phyloP scores from a whole-genome alignment of 2,797 vertebrate genomes.

The Sebastes minor region DNA sequence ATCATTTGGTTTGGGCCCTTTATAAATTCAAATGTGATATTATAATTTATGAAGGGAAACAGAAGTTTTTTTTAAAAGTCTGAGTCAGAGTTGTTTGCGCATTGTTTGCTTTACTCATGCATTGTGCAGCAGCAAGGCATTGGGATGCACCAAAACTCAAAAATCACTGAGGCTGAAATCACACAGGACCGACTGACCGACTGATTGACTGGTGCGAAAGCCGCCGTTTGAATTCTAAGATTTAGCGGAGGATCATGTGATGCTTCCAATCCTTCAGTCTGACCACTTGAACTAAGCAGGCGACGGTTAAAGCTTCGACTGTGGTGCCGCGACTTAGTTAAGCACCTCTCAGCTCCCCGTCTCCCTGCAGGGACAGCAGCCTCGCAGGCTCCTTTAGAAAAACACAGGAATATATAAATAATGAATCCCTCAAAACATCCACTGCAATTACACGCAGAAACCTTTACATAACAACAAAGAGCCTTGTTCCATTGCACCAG shows the following conservation, averaged over 20 bases:
- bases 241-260: conserved; percentile 42
- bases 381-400: conserved; percentile 57
- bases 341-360: conserved; percentile 63
- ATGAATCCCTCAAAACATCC: conserved; percentile 79
- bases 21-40: conserved; percentile 10
- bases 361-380: conserved; percentile 61
- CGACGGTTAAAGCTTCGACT: conserved; percentile 57
- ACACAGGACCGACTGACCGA: conserved; percentile 66
- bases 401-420: conserved; percentile 78
- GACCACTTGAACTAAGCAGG: conserved; percentile 62
- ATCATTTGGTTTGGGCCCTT: conserved; percentile 26
- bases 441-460: conserved; percentile 79
- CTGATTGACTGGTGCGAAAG: conserved; percentile 71
- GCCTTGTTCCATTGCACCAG: conserved; percentile 75
- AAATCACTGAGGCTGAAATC: conserved; percentile 80
- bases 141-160: conserved; percentile 64
- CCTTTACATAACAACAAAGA: conserved; percentile 84
- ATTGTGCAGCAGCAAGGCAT: conserved; percentile 54
- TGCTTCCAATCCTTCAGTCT: conserved; percentile 39
- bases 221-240: conserved; percentile 64
- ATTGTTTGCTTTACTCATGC: conserved; percentile 56
- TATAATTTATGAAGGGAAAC: conserved; percentile 8
- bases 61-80: neutral
- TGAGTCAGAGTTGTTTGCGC: conserved; percentile 34
- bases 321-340: conserved; percentile 63